Conservation (phyloP, 2,888 invertebrate species). For the Drosophila suboccidentalis region DNA sequence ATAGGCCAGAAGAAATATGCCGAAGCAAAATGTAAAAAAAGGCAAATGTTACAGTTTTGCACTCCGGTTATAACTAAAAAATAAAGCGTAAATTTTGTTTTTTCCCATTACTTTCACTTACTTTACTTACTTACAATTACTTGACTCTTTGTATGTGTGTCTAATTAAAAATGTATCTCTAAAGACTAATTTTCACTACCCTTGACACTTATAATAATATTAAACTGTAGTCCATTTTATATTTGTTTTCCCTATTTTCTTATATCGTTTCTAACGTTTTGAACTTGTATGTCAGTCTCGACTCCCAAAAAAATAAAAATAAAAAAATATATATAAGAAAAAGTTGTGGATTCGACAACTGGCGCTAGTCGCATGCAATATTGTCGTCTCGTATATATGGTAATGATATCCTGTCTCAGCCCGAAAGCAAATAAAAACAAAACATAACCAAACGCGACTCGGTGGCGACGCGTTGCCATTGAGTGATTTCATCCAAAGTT, state of each 20-base stretch:
- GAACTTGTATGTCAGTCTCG: conserved; percentile 33
- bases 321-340: conserved; percentile 1
- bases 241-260: background rate
- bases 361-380: conserved; percentile 60
- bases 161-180: too few relatives aligned
- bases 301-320: conserved; percentile 2
- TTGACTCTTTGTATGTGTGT: too few relatives aligned
- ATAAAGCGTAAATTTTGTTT: too few relatives aligned
- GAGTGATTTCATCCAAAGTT: conserved; percentile 64
- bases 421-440: conserved; percentile 35
- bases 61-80: too few relatives aligned
- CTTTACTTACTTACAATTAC: too few relatives aligned
- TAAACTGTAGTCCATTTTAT: background rate
- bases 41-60: too few relatives aligned
- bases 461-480: conserved; percentile 72
- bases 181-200: too few relatives aligned
- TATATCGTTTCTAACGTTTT: conserved; percentile 30
- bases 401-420: conserved; percentile 77
- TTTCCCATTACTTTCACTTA: too few relatives aligned
- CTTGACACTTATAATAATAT: too few relatives aligned
- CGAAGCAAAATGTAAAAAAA: too few relatives aligned
- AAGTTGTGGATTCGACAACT: conserved; percentile 49
- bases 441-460: conserved; percentile 64
- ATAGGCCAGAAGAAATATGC: too few relatives aligned
- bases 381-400: conserved; percentile 64